phyloP scores from a whole-genome alignment of 35 echinoderm and acorn worm genomes.

The Anneissia japonica region DNA sequence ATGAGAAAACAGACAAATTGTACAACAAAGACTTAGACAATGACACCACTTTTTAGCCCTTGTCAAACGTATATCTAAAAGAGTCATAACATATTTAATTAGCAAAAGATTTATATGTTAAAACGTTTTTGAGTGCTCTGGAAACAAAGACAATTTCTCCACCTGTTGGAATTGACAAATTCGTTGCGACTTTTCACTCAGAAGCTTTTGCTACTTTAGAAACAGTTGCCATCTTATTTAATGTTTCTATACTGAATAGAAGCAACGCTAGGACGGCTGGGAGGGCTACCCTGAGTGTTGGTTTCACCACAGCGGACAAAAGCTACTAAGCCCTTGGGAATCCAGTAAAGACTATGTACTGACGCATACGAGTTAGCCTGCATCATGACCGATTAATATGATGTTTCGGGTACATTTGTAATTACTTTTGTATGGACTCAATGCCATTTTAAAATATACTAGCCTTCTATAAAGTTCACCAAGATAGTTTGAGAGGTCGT shows the following conservation, averaged over 20 bases:
- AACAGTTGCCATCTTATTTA: not conserved
- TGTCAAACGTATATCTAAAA: not conserved
- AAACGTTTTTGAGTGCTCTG: not conserved
- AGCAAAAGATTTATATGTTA: not conserved
- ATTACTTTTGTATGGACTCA: not conserved
- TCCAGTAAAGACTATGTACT: not conserved
- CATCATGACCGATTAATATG: not conserved
- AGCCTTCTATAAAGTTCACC: not conserved
- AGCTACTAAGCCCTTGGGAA: not conserved
- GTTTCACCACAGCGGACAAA: not conserved
- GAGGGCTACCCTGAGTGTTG: not conserved
- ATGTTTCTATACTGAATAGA: not conserved
- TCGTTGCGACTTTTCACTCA: not conserved
- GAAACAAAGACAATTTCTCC: not conserved
- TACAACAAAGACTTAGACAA: not conserved
- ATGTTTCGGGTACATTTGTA: not conserved
- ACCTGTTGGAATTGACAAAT: not conserved
- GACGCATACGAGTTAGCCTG: not conserved
- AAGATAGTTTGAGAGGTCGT: not conserved
- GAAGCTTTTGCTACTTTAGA: not conserved
- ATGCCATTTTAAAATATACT: not conserved
- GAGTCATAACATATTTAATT: not conserved
- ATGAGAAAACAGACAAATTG: not conserved
- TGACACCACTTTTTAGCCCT: not conserved
- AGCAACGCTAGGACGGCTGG: not conserved